Evolutionary conservation across 92 coral and sea anemone genomes (phyloP).

Genomic region (Porites evermanni): DNA sequence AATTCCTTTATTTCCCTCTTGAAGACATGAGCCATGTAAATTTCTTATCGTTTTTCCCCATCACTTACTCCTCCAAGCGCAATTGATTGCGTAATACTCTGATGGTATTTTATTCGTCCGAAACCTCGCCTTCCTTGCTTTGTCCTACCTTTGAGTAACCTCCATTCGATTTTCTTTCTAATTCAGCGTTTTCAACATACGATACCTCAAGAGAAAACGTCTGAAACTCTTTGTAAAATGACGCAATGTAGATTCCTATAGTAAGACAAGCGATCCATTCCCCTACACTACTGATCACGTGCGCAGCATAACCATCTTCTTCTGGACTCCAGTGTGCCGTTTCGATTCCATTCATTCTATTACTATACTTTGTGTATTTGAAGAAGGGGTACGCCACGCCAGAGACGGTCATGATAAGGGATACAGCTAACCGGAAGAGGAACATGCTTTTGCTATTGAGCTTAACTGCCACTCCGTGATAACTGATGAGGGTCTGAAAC

Average conservation of each 20-base stretch:
- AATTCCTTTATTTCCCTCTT: no score
- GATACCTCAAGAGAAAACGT: conserved; percentile 66
- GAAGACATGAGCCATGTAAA: no score
- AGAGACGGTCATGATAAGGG: not conserved
- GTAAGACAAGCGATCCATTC: conserved; percentile 85
- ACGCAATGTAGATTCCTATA: conserved; percentile 62
- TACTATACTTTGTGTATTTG: not conserved
- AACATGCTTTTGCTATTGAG: not conserved
- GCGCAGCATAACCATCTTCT: conserved; percentile 79
- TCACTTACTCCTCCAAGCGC: no score
- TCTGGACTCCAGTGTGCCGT: conserved; percentile 71
- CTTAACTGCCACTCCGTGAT: conserved; percentile 1
- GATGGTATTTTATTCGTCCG: not conserved
- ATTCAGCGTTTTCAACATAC: conserved; percentile 18
- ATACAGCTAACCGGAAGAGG: not conserved
- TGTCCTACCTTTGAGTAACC: not conserved
- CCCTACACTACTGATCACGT: conserved; percentile 74
- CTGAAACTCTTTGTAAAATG: conserved; percentile 82
- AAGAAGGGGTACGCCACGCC: conserved; percentile 1
- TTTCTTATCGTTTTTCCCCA: no score
- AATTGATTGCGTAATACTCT: no score
- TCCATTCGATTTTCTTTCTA: not conserved
- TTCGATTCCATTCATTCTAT: not conserved
- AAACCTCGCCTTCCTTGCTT: not conserved
- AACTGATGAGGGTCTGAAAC: conserved; percentile 7